Evolutionary conservation across 2,888 invertebrate species (phyloP).

Genomic region (Aromia moschata): DNA sequence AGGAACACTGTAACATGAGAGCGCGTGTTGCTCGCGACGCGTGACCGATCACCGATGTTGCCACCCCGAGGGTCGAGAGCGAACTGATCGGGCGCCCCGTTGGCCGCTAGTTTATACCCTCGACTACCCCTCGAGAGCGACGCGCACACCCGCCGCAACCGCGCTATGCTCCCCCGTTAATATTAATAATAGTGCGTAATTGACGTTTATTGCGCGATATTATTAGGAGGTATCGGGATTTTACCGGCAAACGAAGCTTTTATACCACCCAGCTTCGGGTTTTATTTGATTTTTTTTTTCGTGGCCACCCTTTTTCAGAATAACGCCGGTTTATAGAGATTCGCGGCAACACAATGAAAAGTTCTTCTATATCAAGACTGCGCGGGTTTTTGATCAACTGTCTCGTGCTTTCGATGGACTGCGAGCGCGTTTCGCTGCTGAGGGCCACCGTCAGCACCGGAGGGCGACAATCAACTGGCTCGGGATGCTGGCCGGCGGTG

Average conservation of each 20-base stretch:
- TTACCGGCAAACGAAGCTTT: conserved; percentile 23
- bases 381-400: too few species aligned
- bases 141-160: conserved; percentile 41
- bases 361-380: too few species aligned
- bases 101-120: conserved; percentile 44
- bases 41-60: conserved; percentile 32
- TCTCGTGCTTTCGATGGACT: background rate
- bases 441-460: conserved; percentile 41
- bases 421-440: background rate
- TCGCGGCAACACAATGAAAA: background rate
- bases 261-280: conserved; percentile 1
- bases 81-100: conserved; percentile 45
- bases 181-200: conserved; percentile 46
- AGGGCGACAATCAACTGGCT: conserved; percentile 53
- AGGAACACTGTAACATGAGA: conserved; percentile 14
- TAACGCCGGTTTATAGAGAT: background rate
- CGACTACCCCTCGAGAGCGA: conserved; percentile 42
- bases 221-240: conserved; percentile 26
- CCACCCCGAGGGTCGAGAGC: conserved; percentile 40
- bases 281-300: too few species aligned
- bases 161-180: conserved; percentile 46
- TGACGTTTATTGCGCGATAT: conserved; percentile 37
- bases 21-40: conserved; percentile 22
- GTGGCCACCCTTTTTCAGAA: too few species aligned
- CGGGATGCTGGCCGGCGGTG: conserved; percentile 52